Conservation (phyloP, 2,113 vertebrate genomes). For the Entelurus aequoreus region DNA sequence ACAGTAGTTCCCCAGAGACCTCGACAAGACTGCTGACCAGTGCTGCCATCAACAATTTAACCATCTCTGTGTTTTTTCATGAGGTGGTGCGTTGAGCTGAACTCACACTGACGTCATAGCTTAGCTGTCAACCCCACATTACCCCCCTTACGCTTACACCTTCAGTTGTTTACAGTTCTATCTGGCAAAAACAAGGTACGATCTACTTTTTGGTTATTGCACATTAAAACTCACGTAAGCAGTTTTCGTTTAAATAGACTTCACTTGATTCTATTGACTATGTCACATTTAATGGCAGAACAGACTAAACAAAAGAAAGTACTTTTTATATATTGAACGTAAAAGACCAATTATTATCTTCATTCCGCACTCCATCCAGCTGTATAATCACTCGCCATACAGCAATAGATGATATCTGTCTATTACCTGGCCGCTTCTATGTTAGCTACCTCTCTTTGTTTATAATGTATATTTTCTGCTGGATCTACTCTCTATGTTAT, state of each 20-base stretch:
- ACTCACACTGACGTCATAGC: slow-evolving; percentile 46
- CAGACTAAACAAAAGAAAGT: no score
- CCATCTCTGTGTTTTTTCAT: slow-evolving; percentile 39
- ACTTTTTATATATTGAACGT: no score
- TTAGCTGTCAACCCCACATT: slow-evolving; percentile 41
- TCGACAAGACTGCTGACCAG: slow-evolving; percentile 16
- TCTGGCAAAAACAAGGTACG: slow-evolving; percentile 37
- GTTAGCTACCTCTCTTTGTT: no score
- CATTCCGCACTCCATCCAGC: no score
- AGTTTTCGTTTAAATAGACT: slow-evolving; percentile 3
- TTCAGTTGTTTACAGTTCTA: slow-evolving; percentile 24
- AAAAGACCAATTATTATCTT: no score
- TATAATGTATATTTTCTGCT: no score
- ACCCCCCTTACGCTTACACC: slow-evolving; percentile 38
- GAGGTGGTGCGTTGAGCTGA: slow-evolving; percentile 44
- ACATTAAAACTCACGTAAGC: slow-evolving; percentile 11
- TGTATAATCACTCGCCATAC: no score
- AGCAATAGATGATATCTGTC: no score
- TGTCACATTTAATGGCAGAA: no score
- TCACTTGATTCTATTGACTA: slow-evolving; percentile 5
- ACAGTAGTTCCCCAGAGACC: slow-evolving; percentile 10
- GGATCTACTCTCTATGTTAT: no score
- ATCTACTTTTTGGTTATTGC: slow-evolving; percentile 25
- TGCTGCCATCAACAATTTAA: slow-evolving; percentile 45
- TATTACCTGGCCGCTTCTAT: no score